Percentiles rank a stretch among this genome's conserved stretches.
These are phyloP conservation scores for Tillus elongatus DNA, from an alignment of 2,888 invertebrate species.

Conservation along the genomic window DNA sequence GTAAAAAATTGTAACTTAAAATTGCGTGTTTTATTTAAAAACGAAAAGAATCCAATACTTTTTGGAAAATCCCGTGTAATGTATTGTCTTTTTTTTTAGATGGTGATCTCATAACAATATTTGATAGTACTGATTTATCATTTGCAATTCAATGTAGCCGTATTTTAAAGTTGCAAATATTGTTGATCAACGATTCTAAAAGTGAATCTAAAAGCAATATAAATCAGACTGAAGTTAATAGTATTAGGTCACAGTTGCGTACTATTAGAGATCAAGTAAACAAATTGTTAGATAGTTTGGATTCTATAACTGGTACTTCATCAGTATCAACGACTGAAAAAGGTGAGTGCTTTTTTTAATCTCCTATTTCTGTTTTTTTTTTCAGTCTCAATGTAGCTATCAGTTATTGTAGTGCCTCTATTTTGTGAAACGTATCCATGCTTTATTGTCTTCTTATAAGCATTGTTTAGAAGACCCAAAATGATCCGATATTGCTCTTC, in stretches of 20 bases:
- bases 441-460: too few species aligned
- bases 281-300: constrained; percentile 49
- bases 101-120: constrained; percentile 61
- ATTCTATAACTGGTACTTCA: constrained; percentile 28
- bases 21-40: too few species aligned
- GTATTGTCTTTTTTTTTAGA: too few species aligned
- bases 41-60: too few species aligned
- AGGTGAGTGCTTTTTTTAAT: constrained; percentile 19
- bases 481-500: too few species aligned
- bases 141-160: constrained; percentile 61
- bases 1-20: too few species aligned
- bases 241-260: constrained; percentile 41
- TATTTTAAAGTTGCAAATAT: constrained; percentile 54
- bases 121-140: constrained; percentile 59
- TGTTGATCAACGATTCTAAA: constrained; percentile 40
- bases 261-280: constrained; percentile 52
- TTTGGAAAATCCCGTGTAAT: too few species aligned
- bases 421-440: too few species aligned
- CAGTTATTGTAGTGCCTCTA: too few species aligned
- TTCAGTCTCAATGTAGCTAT: too few species aligned
- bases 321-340: constrained; percentile 15
- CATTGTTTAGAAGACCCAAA: too few species aligned
- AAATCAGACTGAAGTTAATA: constrained; percentile 39
- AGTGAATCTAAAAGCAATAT: constrained; percentile 25
- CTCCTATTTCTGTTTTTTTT: too few species aligned